Conservation (phyloP, 2,797 vertebrate species). For the Diglossa cyanea region DNA sequence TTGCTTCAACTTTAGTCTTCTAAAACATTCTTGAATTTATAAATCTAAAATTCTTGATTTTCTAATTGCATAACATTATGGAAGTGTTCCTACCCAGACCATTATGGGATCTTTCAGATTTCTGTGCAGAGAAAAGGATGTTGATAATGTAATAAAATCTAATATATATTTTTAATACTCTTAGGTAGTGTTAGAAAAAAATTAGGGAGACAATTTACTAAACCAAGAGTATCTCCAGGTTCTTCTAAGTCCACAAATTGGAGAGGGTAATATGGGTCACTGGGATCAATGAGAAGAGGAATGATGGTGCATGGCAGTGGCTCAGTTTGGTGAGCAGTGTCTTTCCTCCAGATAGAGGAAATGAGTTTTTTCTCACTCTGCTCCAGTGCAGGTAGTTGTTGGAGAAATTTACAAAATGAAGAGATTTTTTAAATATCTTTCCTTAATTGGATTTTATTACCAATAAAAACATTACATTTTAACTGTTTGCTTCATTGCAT, state of each 20-base stretch:
- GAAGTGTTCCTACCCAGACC: neutral
- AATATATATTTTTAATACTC: neutral
- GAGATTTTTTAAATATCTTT: neutral
- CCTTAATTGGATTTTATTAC: neutral
- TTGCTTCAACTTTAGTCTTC: neutral
- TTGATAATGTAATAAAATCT: neutral
- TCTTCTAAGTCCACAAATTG: neutral
- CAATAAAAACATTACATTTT: neutral
- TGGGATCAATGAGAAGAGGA: neutral
- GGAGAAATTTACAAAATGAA: slow-evolving; percentile 1
- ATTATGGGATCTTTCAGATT: neutral
- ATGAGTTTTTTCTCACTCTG: neutral
- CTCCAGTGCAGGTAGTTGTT: neutral
- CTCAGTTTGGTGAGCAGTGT: neutral
- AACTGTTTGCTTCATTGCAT: slow-evolving; percentile 12
- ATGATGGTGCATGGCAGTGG: neutral
- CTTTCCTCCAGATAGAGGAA: neutral
- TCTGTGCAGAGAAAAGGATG: neutral
- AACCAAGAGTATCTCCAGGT: neutral
- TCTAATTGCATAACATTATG: neutral
- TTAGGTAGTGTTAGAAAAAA: neutral
- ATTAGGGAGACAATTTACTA: neutral
- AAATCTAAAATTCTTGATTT: neutral
- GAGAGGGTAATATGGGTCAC: neutral
- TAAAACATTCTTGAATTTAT: neutral